Conservation (phyloP, 2,797 vertebrate genomes). For the Vultur gryphus region DNA sequence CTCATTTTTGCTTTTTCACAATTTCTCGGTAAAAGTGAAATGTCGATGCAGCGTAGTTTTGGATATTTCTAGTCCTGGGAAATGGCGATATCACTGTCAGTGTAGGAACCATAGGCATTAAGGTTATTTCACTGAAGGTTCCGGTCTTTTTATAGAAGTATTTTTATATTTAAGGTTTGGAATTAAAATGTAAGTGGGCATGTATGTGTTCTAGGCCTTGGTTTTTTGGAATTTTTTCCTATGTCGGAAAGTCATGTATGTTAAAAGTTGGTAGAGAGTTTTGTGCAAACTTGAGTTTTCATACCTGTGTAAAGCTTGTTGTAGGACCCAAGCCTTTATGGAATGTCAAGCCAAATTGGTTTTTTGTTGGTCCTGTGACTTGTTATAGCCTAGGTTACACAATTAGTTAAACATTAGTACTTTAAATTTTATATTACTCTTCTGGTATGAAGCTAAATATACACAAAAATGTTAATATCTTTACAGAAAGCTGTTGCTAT, state of each 20-base stretch:
- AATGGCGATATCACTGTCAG: accelerated
- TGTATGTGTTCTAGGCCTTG: neutral
- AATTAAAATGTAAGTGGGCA: neutral
- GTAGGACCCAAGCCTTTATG: neutral
- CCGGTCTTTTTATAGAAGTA: neutral
- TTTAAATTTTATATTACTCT: neutral
- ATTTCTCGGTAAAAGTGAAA: neutral
- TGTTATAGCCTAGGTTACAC: neutral
- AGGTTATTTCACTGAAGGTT: neutral
- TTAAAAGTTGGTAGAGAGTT: neutral
- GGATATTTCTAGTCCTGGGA: neutral
- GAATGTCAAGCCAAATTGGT: neutral
- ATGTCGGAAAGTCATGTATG: accelerated
- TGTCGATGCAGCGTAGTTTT: accelerated
- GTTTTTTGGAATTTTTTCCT: neutral
- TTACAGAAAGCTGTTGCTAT: neutral
- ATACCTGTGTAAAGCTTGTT: neutral
- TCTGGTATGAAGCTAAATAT: neutral
- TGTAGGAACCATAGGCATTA: neutral
- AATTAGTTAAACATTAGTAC: neutral
- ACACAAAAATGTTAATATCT: neutral
- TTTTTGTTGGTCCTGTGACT: neutral
- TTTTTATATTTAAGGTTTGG: neutral
- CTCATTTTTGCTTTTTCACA: neutral
- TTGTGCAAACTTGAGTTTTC: neutral